Evolutionary conservation across 2,797 vertebrate genomes (phyloP).

Genomic region (Poecilia wingei): DNA sequence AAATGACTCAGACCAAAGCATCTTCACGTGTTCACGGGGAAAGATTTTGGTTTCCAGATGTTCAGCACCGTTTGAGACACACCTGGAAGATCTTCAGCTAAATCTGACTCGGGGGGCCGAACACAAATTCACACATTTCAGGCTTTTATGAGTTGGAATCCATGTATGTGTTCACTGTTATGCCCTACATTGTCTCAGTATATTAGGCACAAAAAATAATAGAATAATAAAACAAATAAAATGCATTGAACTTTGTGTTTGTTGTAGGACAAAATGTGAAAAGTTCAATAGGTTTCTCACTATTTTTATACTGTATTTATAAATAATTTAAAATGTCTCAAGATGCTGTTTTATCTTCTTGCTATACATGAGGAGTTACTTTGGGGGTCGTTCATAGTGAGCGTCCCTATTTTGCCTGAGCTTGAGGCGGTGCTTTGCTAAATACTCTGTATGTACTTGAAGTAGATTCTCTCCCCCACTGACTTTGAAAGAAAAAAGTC

Average conservation of each 20-base stretch:
- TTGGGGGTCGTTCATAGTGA: conserved; percentile 23
- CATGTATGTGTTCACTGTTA: background rate
- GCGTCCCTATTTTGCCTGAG: conserved; percentile 25
- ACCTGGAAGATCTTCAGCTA: background rate
- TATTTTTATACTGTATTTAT: too few species aligned
- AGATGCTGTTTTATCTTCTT: background rate
- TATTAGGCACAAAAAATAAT: background rate
- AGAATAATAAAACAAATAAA: background rate
- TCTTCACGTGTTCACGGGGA: background rate
- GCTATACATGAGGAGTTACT: background rate
- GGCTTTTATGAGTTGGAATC: background rate
- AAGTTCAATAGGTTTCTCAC: background rate
- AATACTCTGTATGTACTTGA: conserved; percentile 42
- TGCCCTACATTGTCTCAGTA: too few species aligned
- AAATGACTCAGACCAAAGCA: background rate
- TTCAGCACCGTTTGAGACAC: background rate
- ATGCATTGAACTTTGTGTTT: background rate
- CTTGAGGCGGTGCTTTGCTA: conserved; percentile 47
- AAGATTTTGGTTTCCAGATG: background rate
- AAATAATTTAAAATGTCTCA: background rate
- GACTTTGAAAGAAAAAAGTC: background rate
- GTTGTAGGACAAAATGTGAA: background rate
- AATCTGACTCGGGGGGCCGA: background rate
- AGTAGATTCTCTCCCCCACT: conserved; percentile 33
- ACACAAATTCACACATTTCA: background rate